Evolutionary conservation across 2,113 vertebrate genomes (phyloP).

Genomic region (Sturnira hondurensis): DNA sequence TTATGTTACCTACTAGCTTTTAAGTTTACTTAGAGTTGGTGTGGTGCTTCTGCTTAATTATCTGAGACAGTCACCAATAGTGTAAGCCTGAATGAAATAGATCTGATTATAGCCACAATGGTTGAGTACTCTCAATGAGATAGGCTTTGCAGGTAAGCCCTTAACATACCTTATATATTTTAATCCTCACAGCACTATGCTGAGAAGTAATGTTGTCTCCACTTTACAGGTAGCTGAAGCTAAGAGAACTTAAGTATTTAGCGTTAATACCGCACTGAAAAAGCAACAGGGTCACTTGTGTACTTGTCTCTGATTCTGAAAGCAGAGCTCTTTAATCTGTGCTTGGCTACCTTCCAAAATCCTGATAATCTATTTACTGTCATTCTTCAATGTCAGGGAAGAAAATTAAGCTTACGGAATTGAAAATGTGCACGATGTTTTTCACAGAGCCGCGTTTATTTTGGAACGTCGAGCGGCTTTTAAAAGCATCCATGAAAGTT

Average conservation of each 20-base stretch:
- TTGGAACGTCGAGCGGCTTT: conserved; percentile 31
- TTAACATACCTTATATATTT: not conserved
- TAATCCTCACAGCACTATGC: not conserved
- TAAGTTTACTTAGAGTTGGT: not conserved
- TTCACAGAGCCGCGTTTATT: conserved; percentile 4
- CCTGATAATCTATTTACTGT: not conserved
- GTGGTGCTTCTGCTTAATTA: not conserved
- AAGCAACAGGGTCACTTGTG: not conserved
- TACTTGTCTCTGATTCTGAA: not conserved
- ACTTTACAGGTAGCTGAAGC: not conserved
- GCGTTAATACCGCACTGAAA: not conserved
- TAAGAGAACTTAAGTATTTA: not conserved
- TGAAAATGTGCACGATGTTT: not conserved
- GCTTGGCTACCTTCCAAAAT: not conserved
- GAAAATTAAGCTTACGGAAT: conserved; percentile 19
- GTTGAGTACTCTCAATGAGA: not conserved
- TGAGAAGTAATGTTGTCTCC: not conserved
- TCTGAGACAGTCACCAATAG: not conserved
- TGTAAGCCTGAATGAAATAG: not conserved
- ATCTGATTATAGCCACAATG: not conserved
- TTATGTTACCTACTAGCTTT: not conserved
- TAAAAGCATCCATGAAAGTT: conserved; percentile 46
- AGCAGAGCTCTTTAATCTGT: not conserved
- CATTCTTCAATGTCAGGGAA: conserved; percentile 15
- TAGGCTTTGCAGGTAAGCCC: not conserved